A percentile compares a stretch with the other conserved stretches of the same genome.
Conservation (phyloP, 1,140 invertebrate genomes). For the Onthophagus taurus region DNA sequence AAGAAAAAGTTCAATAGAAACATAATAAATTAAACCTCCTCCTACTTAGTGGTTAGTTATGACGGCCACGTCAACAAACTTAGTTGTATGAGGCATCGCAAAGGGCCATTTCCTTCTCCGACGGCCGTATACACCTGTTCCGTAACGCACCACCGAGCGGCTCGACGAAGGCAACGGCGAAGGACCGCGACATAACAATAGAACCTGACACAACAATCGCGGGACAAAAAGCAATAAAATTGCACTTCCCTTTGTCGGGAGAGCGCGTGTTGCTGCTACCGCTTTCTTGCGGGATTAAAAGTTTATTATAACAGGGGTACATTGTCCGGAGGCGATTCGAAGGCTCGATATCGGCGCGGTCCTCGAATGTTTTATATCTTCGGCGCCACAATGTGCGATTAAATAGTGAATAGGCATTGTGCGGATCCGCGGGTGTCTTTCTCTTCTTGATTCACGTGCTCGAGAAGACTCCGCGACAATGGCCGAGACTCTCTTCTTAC, state of each 20-base stretch:
- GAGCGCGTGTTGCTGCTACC: slow-evolving; percentile 6
- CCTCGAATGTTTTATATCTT: slow-evolving; percentile 24
- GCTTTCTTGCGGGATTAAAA: slow-evolving; percentile 11
- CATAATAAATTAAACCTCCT: too few relatives aligned
- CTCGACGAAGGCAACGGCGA: too few relatives aligned
- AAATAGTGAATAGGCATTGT: slow-evolving; percentile 27
- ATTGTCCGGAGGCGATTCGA: slow-evolving; percentile 17
- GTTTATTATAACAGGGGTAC: slow-evolving; percentile 13
- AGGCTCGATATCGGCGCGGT: slow-evolving; percentile 21
- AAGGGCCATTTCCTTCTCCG: too few relatives aligned
- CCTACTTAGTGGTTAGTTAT: too few relatives aligned
- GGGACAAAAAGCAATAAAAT: slow-evolving; percentile 15
- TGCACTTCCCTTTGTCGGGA: slow-evolving; percentile 13
- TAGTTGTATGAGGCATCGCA: too few relatives aligned
- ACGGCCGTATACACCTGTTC: slow-evolving; percentile 9
- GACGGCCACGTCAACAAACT: too few relatives aligned
- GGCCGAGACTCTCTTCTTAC: too few relatives aligned
- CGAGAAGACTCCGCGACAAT: too few relatives aligned
- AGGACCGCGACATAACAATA: too few relatives aligned
- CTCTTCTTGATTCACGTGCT: too few relatives aligned
- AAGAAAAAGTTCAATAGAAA: too few relatives aligned
- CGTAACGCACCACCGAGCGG: background rate
- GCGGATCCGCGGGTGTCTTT: slow-evolving; percentile 27
- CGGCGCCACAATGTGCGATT: slow-evolving; percentile 24
- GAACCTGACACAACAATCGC: slow-evolving; percentile 12